These are phyloP conservation scores for Thalassaphorura encarpata DNA, from an alignment of 1,140 invertebrate species.

Conservation along the genomic window DNA sequence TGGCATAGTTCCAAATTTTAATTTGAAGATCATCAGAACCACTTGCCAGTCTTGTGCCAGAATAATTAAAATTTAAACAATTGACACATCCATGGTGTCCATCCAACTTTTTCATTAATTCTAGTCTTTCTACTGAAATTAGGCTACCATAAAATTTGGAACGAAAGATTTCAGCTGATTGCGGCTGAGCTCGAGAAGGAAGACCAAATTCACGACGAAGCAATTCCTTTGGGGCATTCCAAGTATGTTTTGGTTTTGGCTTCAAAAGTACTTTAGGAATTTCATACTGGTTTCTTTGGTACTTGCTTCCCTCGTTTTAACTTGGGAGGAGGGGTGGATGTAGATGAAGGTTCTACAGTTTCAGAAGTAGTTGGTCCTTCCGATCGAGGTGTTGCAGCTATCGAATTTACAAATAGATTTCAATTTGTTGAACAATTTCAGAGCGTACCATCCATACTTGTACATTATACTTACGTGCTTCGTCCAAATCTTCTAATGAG, in stretches of 20 bases:
- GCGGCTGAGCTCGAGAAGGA: slow-evolving; percentile 21
- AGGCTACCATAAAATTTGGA: slow-evolving; percentile 68
- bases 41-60: slow-evolving; percentile 65
- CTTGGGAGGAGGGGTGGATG: neutral
- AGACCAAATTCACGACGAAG: slow-evolving; percentile 25
- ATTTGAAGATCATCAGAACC: slow-evolving; percentile 82
- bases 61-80: slow-evolving; percentile 75
- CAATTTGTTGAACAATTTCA: too few species aligned
- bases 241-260: slow-evolving; percentile 24
- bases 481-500: neutral
- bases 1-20: slow-evolving; percentile 83
- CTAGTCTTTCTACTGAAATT: slow-evolving; percentile 67
- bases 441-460: too few species aligned
- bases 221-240: slow-evolving; percentile 26
- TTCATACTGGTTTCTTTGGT: slow-evolving; percentile 10
- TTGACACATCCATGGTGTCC: slow-evolving; percentile 85
- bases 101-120: slow-evolving; percentile 64
- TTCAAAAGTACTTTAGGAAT: slow-evolving; percentile 23
- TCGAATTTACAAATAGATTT: too few species aligned
- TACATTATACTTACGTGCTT: too few species aligned
- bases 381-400: neutral
- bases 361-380: neutral
- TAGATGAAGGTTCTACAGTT: neutral
- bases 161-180: slow-evolving; percentile 51
- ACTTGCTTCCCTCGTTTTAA: slow-evolving; percentile 5